Conservation (phyloP, 1,140 invertebrate species). For the Drosophila tsacasi region DNA sequence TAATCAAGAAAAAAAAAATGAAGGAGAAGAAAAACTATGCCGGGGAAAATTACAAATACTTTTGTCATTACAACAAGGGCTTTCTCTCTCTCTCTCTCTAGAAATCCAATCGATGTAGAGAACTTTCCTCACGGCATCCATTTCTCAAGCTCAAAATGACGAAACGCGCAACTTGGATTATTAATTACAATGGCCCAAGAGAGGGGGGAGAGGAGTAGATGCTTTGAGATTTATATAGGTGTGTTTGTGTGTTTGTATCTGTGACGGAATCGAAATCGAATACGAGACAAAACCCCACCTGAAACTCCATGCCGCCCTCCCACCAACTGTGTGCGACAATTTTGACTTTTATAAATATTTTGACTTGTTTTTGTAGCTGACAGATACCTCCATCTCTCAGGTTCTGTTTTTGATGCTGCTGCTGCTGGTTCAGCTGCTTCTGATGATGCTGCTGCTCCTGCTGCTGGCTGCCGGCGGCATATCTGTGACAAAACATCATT, state of each 20-base stretch:
- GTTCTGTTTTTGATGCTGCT: constrained; percentile 40
- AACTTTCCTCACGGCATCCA: constrained; percentile 68
- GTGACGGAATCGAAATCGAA: constrained; percentile 69
- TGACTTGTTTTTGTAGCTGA: constrained; percentile 67
- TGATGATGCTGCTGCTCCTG: constrained; percentile 37
- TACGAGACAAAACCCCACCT: constrained; percentile 45
- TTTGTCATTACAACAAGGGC: constrained; percentile 60
- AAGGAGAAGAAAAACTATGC: constrained; percentile 30
- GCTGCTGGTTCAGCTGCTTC: constrained; percentile 13
- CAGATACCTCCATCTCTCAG: constrained; percentile 35
- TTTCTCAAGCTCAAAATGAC: constrained; percentile 81
- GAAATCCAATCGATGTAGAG: constrained; percentile 43
- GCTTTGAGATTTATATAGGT: constrained; percentile 59
- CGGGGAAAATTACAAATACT: constrained; percentile 79
- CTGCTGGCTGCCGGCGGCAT: constrained; percentile 50
- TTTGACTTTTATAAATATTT: constrained; percentile 84
- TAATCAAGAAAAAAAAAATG: constrained; percentile 1
- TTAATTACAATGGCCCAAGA: constrained; percentile 72
- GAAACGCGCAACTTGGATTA: constrained; percentile 79
- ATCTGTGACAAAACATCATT: constrained; percentile 83
- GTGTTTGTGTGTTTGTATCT: background rate
- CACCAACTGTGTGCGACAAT: constrained; percentile 69
- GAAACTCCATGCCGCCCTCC: constrained; percentile 18
- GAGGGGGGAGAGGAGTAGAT: constrained; percentile 9
- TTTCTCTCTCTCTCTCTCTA: background rate